Evolutionary conservation across 2,888 invertebrate genomes (phyloP), one percentile per base, ranked within the genome.

Genomic region (Orchesella flavescens): DNA sequence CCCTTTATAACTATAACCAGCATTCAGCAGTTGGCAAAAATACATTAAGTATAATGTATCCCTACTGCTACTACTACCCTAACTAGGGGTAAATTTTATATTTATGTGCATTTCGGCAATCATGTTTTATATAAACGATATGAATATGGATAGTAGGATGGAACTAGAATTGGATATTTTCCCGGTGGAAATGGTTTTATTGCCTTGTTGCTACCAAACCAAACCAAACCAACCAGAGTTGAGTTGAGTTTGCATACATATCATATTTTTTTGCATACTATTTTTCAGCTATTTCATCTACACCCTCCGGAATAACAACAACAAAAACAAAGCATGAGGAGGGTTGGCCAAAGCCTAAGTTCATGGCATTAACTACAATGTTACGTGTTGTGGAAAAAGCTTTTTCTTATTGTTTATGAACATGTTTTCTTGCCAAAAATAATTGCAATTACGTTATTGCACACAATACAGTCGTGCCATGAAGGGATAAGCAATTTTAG

Each of bases 181-280:
- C 72, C 71, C 79, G 34, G 79, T 71, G 79, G 72, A 77, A 77
- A 68, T 65, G 61, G 49, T 63, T 79, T 79, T 79, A 79, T 69
- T 79, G 53, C 71, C 43, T 79, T 46, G 79, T 68, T 34, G 34
- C 34, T 34, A 34, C 3, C 34, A 34, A n/a, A n/a, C n/a, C n/a
- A n/a, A n/a, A n/a, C n/a, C n/a, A n/a, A n/a, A n/a, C n/a, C n/a
- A n/a, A n/a, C n/a, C n/a, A n/a, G n/a, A n/a, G n/a, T n/a, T n/a
- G n/a, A n/a, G n/a, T n/a, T n/a, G n/a, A n/a, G n/a, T n/a, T n/a
- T n/a, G n/a, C n/a, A n/a, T n/a, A n/a, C n/a, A n/a, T n/a, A n/a
- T n/a, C n/a, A n/a, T n/a, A n/a, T n/a, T n/a, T n/a, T n/a, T 49
- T 21, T 12, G 53, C 21, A 68, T 46, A 19, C 61, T 61, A 2